phyloP scores from a whole-genome alignment of 2,113 vertebrate genomes.

The Dipodomys spectabilis region DNA sequence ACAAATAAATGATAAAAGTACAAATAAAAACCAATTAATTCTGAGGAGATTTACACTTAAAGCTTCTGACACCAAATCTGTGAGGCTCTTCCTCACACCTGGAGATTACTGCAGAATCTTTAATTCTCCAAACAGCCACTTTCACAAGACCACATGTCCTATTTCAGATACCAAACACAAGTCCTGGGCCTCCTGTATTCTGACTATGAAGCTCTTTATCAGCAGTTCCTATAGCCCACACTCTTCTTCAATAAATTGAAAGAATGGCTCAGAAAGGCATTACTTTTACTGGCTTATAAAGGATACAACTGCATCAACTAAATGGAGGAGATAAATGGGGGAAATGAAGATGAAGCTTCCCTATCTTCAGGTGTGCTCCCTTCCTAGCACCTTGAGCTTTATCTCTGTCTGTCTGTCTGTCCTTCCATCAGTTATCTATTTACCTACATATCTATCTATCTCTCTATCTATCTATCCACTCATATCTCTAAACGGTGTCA shows the following conservation, averaged over 20 bases:
- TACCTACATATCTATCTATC: too few relatives aligned
- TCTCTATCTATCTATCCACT: not conserved
- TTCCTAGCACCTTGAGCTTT: not conserved
- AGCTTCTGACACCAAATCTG: not conserved
- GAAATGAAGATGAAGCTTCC: not conserved
- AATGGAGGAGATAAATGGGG: not conserved
- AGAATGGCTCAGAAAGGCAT: not conserved
- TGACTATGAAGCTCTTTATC: not conserved
- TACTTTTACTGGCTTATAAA: not conserved
- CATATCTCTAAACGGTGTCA: not conserved
- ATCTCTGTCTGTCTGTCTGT: too few relatives aligned
- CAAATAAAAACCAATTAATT: not conserved
- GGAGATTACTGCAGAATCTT: not conserved
- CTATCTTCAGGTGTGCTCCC: not conserved
- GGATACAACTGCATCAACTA: not conserved
- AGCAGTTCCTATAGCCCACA: not conserved
- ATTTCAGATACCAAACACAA: not conserved
- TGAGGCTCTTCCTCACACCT: not conserved
- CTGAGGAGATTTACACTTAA: not conserved
- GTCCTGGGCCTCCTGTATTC: not conserved
- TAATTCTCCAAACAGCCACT: not conserved
- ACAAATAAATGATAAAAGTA: slow-evolving; percentile 27
- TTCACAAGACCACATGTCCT: not conserved
- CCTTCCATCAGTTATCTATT: too few relatives aligned
- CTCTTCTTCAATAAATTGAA: not conserved